A percentile compares a stretch with the other conserved stretches of the same genome.
phyloP scores from a whole-genome alignment of 30 jellyfish, hydroid and myxozoan species.

The Phacellophora camtschatica region DNA sequence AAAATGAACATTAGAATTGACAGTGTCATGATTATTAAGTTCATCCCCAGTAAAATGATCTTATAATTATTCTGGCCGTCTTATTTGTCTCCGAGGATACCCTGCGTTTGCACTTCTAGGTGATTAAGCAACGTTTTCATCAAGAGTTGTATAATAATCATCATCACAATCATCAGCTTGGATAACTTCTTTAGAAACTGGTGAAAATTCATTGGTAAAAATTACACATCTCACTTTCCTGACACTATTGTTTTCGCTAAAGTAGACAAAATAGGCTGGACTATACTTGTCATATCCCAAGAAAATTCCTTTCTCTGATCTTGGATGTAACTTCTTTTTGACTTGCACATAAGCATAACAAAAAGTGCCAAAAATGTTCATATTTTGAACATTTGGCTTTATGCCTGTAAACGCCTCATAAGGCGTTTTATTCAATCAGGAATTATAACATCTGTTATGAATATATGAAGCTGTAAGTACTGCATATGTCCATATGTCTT shows the following conservation, averaged over 20 bases:
- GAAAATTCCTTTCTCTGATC: conserved; percentile 33
- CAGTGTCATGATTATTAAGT: no score
- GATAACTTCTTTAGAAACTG: background rate
- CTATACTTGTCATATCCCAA: conserved; percentile 66
- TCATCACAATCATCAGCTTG: no score
- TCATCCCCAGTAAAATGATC: conserved; percentile 6
- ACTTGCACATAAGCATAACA: conserved; percentile 47
- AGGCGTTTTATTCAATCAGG: conserved; percentile 27
- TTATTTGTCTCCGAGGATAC: no score
- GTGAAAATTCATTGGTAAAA: conserved; percentile 26
- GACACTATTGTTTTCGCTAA: conserved; percentile 21
- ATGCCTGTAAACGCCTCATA: conserved; percentile 48
- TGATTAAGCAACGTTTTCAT: background rate
- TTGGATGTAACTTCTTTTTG: conserved; percentile 37
- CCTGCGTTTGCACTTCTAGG: background rate
- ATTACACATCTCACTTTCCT: conserved; percentile 41
- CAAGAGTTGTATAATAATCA: background rate
- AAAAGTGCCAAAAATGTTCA: conserved; percentile 36
- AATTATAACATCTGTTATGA: conserved; percentile 32
- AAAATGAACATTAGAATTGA: background rate
- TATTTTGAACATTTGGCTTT: background rate
- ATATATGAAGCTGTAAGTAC: conserved; percentile 65
- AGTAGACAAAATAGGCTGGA: conserved; percentile 52
- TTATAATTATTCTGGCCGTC: background rate
- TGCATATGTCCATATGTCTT: conserved; percentile 79